These are phyloP conservation scores for Pachycephala philippinensis DNA, from an alignment of 2,113 vertebrate species.

Conservation along the genomic window DNA sequence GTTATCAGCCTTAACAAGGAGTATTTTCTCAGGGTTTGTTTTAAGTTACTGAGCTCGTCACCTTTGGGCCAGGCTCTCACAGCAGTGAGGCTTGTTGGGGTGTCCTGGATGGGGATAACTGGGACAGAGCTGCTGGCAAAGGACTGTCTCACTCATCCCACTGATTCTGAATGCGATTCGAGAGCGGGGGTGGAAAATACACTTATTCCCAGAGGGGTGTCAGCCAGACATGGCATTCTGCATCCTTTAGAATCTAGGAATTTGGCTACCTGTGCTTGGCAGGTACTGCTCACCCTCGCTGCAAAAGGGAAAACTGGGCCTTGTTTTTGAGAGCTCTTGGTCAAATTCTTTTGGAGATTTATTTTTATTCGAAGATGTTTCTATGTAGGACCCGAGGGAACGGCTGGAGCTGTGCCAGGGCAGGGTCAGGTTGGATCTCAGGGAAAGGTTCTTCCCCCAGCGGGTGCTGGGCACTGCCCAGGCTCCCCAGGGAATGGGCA, in stretches of 20 bases:
- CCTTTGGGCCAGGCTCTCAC: background rate
- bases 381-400: background rate
- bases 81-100: background rate
- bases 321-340: background rate
- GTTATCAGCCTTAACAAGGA: background rate
- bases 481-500: background rate
- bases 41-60: background rate
- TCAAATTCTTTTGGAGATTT: background rate
- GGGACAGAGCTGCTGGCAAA: background rate
- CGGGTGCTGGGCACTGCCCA: background rate
- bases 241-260: background rate
- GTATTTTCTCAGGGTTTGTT: background rate
- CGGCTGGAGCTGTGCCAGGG: background rate
- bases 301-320: background rate
- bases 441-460: background rate
- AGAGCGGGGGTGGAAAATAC: background rate
- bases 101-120: background rate
- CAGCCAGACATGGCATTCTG: background rate
- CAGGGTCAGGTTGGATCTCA: accelerated
- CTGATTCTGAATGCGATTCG: background rate
- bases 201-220: background rate
- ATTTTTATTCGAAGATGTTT: background rate
- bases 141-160: background rate
- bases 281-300: background rate
- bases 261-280: background rate